Conservation (phyloP, 2,797 vertebrate genomes). For the Pseudochirops cupreus region DNA sequence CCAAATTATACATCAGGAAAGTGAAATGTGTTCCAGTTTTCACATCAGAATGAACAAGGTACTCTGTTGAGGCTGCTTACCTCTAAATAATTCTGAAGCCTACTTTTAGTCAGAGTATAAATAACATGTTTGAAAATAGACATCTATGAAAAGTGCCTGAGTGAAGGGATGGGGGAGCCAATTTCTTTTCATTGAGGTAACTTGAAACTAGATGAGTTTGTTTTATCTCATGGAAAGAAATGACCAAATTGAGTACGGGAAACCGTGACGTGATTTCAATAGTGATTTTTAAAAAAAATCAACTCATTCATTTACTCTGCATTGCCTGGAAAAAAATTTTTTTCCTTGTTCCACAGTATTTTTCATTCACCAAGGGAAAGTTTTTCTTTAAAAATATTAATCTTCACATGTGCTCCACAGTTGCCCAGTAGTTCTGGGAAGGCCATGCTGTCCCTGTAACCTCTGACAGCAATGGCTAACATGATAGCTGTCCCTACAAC, state of each 20-base stretch:
- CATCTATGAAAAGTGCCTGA: slow-evolving; percentile 72
- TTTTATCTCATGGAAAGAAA: slow-evolving; percentile 61
- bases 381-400: slow-evolving; percentile 15
- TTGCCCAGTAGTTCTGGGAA: not conserved
- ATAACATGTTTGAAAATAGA: slow-evolving; percentile 76
- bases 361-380: slow-evolving; percentile 39
- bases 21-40: slow-evolving; percentile 66
- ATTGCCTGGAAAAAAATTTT: slow-evolving; percentile 34
- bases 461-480: not conserved
- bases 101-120: slow-evolving; percentile 77
- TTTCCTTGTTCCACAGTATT: slow-evolving; percentile 29
- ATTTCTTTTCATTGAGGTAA: slow-evolving; percentile 72
- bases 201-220: slow-evolving; percentile 54
- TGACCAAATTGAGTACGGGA: slow-evolving; percentile 66
- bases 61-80: slow-evolving; percentile 66
- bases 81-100: slow-evolving; percentile 75
- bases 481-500: not conserved
- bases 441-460: not conserved
- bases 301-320: slow-evolving; percentile 54
- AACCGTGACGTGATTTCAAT: slow-evolving; percentile 56
- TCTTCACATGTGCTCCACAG: not conserved
- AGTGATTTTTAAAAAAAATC: not conserved
- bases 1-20: slow-evolving; percentile 72
- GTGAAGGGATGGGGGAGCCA: slow-evolving; percentile 62
- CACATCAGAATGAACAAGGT: slow-evolving; percentile 73